A percentile compares a stretch with the other conserved stretches of the same genome.
Conservation (phyloP, 2,888 invertebrate genomes). For the Eupithecia exiguata region DNA sequence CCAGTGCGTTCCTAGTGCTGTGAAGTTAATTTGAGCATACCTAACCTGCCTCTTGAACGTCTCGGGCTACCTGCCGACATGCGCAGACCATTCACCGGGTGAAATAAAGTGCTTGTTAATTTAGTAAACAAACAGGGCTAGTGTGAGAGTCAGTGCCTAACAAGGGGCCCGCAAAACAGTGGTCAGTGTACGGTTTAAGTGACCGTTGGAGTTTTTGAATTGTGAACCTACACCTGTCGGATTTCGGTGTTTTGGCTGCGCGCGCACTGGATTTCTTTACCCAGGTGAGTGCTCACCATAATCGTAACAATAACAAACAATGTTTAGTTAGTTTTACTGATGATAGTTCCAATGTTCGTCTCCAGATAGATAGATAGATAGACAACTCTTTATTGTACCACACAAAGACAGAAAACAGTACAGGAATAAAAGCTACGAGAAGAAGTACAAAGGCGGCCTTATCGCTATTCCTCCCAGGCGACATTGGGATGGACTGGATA, state of each 20-base stretch:
- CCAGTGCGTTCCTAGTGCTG: conserved; percentile 62
- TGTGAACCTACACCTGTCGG: conserved; percentile 80
- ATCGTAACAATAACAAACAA: conserved; percentile 22
- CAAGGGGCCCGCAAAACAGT: conserved; percentile 58
- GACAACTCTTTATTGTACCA: no score
- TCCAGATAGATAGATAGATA: no score
- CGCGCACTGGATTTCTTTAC: conserved; percentile 77
- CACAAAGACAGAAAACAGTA: no score
- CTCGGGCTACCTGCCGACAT: conserved; percentile 79
- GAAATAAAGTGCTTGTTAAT: conserved; percentile 73
- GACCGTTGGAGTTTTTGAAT: conserved; percentile 55
- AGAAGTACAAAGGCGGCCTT: no score
- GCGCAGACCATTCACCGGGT: conserved; percentile 70
- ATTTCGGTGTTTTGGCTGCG: conserved; percentile 80
- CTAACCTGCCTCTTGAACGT: conserved; percentile 79
- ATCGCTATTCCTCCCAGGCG: no score
- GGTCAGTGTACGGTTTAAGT: conserved; percentile 35
- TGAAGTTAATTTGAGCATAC: conserved; percentile 66
- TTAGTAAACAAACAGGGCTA: conserved; percentile 78
- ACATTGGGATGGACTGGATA: no score
- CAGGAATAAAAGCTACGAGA: no score
- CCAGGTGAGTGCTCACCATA: conserved; percentile 66
- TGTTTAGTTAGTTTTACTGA: conserved; percentile 5
- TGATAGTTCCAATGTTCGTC: not conserved
- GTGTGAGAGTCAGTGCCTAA: conserved; percentile 67